Percentiles rank a stretch among this genome's conserved stretches.
Conservation (phyloP, 2,113 vertebrate species). For the Myanophis thanlyinensis region DNA sequence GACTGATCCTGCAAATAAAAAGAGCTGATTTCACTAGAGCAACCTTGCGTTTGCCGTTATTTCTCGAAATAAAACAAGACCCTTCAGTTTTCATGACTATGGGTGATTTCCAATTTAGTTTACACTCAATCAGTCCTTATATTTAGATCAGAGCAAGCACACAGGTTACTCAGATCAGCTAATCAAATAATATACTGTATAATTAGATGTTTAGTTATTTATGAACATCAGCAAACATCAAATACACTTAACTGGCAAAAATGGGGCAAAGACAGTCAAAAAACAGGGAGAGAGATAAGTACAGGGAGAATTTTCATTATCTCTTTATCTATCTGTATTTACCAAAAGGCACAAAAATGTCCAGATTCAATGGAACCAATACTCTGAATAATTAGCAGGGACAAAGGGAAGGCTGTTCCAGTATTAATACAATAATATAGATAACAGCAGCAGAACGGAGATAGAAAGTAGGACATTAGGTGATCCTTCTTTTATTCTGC, state of each 20-base stretch:
- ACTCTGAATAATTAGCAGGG: neutral
- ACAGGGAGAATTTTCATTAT: neutral
- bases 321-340: neutral
- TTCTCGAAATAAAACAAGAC: too few species aligned
- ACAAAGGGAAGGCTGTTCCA: neutral
- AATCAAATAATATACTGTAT: neutral
- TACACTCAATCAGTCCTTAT: neutral
- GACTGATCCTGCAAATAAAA: too few species aligned
- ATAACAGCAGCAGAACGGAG: neutral
- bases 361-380: neutral
- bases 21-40: too few species aligned
- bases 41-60: too few species aligned
- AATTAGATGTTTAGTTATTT: neutral
- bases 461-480: neutral
- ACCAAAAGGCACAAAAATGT: neutral
- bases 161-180: neutral
- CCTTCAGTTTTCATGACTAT: neutral
- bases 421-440: neutral
- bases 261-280: neutral
- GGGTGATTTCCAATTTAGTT: neutral
- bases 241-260: neutral
- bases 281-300: neutral
- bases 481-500: neutral
- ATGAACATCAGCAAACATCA: neutral
- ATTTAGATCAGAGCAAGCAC: neutral